phyloP scores from a whole-genome alignment of 2,888 invertebrate species.

The Papilio demoleus region DNA sequence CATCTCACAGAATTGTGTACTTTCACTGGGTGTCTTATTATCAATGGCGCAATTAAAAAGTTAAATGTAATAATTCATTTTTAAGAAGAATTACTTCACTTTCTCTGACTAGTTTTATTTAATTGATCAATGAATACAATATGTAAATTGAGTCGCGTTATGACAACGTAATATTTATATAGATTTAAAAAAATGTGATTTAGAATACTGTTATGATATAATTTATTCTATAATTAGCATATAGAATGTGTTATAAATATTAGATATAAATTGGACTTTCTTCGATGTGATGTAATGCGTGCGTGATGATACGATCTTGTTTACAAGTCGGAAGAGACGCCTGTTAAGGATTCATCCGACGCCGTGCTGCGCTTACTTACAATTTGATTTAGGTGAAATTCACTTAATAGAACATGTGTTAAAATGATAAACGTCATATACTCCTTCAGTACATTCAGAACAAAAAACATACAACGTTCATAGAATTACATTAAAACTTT shows the following conservation, averaged over 20 bases:
- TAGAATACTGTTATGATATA: conserved; percentile 50
- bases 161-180: background rate
- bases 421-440: background rate
- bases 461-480: too few relatives aligned
- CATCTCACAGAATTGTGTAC: conserved; percentile 38
- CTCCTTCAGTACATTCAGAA: too few relatives aligned
- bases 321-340: conserved; percentile 66
- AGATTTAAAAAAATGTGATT: conserved; percentile 40
- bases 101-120: conserved; percentile 2
- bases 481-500: too few relatives aligned
- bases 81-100: background rate
- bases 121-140: background rate
- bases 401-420: background rate
- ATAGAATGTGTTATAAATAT: conserved; percentile 47
- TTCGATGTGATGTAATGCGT: conserved; percentile 66
- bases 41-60: conserved; percentile 5
- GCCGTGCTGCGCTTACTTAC: background rate
- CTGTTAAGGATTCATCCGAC: conserved; percentile 58
- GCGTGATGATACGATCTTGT: conserved; percentile 69
- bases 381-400: conserved; percentile 46
- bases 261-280: conserved; percentile 74
- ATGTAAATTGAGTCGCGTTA: background rate
- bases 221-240: conserved; percentile 44
- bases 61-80: conserved; percentile 12
- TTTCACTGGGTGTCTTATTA: conserved; percentile 40